Percentiles rank a stretch among this genome's conserved stretches.
These are phyloP conservation scores for Atta cephalotes DNA, from an alignment of 1,140 invertebrate genomes.

Conservation along the genomic window DNA sequence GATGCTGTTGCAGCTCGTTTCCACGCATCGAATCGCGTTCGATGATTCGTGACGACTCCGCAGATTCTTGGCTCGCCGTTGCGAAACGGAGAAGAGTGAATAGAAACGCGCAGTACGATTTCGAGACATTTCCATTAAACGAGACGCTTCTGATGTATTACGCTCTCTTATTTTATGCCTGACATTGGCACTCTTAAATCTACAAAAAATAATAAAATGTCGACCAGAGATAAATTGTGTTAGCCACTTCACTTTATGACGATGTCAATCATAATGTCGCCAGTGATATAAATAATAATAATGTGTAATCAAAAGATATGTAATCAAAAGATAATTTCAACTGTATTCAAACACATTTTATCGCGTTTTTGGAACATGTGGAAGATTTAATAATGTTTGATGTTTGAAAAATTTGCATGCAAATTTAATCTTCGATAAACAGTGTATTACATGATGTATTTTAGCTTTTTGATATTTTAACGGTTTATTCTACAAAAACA, in stretches of 20 bases:
- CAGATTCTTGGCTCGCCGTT: constrained; percentile 55
- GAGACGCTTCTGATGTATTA: constrained; percentile 48
- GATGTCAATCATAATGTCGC: background rate
- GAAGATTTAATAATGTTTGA: background rate
- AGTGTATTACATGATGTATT: background rate
- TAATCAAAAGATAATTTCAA: background rate
- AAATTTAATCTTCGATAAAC: background rate
- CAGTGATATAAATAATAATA: background rate
- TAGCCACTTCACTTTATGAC: constrained; percentile 17
- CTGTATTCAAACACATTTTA: background rate
- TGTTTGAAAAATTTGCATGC: background rate
- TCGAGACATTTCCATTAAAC: constrained; percentile 48
- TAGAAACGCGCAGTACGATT: constrained; percentile 25
- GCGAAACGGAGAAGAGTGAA: constrained; percentile 19
- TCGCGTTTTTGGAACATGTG: background rate
- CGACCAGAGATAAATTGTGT: background rate
- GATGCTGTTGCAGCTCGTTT: constrained; percentile 53
- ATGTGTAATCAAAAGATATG: background rate
- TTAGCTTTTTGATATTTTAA: background rate
- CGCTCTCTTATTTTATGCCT: constrained; percentile 1
- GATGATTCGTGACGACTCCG: constrained; percentile 54
- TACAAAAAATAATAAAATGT: constrained; percentile 19
- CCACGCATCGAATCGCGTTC: constrained; percentile 61
- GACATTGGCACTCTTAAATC: constrained; percentile 36
- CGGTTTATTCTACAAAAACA: background rate